Base-by-base conservation (phyloP, 2,888 invertebrate genomes). In the Eupeodes latifasciatus region DNA sequence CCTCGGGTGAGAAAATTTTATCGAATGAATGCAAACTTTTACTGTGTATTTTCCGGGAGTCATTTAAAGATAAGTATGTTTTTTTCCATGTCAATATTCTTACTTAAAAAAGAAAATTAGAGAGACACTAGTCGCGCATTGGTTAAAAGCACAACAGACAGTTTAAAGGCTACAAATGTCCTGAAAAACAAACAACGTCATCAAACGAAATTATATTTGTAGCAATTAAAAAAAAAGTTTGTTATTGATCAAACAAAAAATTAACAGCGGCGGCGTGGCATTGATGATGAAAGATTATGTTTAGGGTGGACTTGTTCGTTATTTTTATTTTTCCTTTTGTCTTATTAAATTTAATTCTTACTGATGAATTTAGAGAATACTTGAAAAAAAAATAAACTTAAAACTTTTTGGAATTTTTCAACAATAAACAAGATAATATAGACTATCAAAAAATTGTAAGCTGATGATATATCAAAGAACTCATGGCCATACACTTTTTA, bases 161-260 rank as follows among this genome's bases (percentile, higher is more conserved):
- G 14, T 72, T 72, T 27, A 47, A 79, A 82, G 57, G 78, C 78
- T 67, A 77, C 34, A n/a, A 49, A 44, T 36, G 19, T 10, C 44
- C 12, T 19, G 44, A 16, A 40, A 59, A 49, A 55, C 16, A 51
- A 71, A 71, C 27, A 67, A 74, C 49, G 49, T n/a, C 27, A 27
- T 19, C 59, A 57, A 55, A 34, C 40, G 16, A 9, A 16, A 6
- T 53, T 16, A 36, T 53, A 53, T 16, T 4, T 12, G 40, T n/a
- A n/a, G 36, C 12, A 1, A 9, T 59, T 53, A 36, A 67, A 57
- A 34, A 75, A 27, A 66, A 66, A 76, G 9, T 40, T 2, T 36
- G 66, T 81, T 92, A 92, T 92, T 90, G 92, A 92, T 92, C 92
- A 92, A 92, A 92, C 92, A 83, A 34, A 72, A 61, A 76, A 16